These are phyloP conservation scores for Trinorchestia longiramus DNA, from an alignment of 1,140 invertebrate genomes.

Conservation along the genomic window DNA sequence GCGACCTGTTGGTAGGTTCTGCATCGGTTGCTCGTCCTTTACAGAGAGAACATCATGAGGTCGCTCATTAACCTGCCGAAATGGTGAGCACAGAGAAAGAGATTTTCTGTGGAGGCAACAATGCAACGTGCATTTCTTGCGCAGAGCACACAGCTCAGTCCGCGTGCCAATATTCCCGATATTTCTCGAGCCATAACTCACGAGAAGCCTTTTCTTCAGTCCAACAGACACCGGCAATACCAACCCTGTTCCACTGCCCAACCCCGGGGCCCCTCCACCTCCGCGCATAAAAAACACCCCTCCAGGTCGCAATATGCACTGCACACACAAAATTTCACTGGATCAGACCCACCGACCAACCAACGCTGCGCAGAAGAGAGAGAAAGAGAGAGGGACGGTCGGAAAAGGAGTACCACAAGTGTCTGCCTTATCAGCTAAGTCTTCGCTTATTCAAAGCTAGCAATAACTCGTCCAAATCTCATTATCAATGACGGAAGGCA, in stretches of 20 bases:
- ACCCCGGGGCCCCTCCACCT: neutral
- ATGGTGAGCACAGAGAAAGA: neutral
- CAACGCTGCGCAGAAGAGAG: neutral
- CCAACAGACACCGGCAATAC: slow-evolving; percentile 30
- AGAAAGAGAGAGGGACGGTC: slow-evolving; percentile 33
- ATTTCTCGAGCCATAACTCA: slow-evolving; percentile 28
- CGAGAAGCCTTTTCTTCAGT: slow-evolving; percentile 35
- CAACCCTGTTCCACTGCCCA: slow-evolving; percentile 12
- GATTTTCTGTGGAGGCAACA: slow-evolving; percentile 5
- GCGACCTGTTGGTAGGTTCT: neutral
- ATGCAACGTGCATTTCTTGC: slow-evolving; percentile 44
- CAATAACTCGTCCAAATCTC: slow-evolving; percentile 50
- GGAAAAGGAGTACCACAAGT: slow-evolving; percentile 40
- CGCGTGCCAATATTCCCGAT: slow-evolving; percentile 24
- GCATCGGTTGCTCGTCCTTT: neutral
- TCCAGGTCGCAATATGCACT: slow-evolving; percentile 19
- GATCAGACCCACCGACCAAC: neutral
- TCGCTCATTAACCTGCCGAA: neutral
- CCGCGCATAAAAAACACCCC: slow-evolving; percentile 20
- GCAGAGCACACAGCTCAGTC: slow-evolving; percentile 17
- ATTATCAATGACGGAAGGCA: slow-evolving; percentile 47
- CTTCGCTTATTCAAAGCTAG: slow-evolving; percentile 46
- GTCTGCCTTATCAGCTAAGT: slow-evolving; percentile 49
- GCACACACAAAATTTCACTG: slow-evolving; percentile 38
- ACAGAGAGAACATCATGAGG: slow-evolving; percentile 9